A percentile compares a stretch with the other conserved stretches of the same genome.
Conservation (phyloP, 2,888 invertebrate species). For the Sphaerophoria rueppellii region DNA sequence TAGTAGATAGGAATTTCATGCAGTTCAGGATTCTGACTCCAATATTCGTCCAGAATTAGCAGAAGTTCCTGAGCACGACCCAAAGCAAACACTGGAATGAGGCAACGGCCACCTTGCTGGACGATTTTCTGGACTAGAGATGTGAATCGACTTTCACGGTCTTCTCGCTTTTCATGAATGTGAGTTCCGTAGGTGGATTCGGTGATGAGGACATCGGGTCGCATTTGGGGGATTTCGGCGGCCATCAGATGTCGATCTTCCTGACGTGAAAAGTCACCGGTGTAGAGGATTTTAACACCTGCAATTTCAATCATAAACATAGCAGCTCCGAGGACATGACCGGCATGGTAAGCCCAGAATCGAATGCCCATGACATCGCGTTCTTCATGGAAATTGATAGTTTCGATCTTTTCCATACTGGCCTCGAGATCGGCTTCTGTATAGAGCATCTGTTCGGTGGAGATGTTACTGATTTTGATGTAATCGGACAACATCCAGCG, state of each 20-base stretch:
- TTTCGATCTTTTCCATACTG: slow-evolving; percentile 99
- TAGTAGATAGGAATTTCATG: slow-evolving; percentile 99
- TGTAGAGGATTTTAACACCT: slow-evolving; percentile 97
- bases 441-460: slow-evolving; percentile 98
- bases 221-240: slow-evolving; percentile 97
- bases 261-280: slow-evolving; percentile 99
- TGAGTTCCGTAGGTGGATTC: slow-evolving; percentile 99
- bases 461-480: slow-evolving; percentile 99
- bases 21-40: slow-evolving; percentile 91
- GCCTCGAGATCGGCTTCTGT: slow-evolving; percentile 98
- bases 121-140: slow-evolving; percentile 97
- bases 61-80: slow-evolving; percentile 98
- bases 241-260: slow-evolving; percentile 99
- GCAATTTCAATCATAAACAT: slow-evolving; percentile 99
- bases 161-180: slow-evolving; percentile 98
- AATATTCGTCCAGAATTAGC: slow-evolving; percentile 98
- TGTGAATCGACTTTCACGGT: slow-evolving; percentile 97
- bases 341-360: slow-evolving; percentile 99
- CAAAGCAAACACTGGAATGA: slow-evolving; percentile 99
- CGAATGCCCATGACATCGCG: slow-evolving; percentile 97
- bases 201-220: slow-evolving; percentile 98
- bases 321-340: slow-evolving; percentile 99
- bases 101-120: slow-evolving; percentile 96
- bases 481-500: slow-evolving; percentile 99
- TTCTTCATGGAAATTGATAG: slow-evolving; percentile 98